Base-by-base conservation (phyloP, 2,888 invertebrate species). In the Crematogaster levior region DNA sequence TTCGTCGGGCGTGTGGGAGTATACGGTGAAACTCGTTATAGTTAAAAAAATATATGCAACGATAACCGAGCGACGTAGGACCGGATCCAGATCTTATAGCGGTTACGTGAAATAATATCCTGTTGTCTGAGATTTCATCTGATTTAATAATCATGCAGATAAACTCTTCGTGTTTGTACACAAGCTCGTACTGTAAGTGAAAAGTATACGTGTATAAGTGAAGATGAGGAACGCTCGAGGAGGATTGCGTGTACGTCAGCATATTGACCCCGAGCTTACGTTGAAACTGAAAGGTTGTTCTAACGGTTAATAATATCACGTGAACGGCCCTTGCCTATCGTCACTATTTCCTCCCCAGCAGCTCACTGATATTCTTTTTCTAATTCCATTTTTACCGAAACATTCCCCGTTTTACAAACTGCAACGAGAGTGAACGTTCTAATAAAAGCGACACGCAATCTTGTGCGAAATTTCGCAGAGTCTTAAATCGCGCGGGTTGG, bases 181-280 rank as follows among this genome's bases (percentile, higher is more conserved):
- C 34, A 18, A 15, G 12, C 7, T 60, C 46, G 60, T 60, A 53
- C n/a, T 24, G 56, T 18, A 15, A 48, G 21, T 34, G 34, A 46
- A 15, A 43, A 34, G 24, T 46, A 56, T 43, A 43, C 18, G 37
- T 10, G 56, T 24, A 24, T 56, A 34, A n/a, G 53, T 53, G 27
- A 77, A 34, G 56, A 56, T 18, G 56, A 56, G 24, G 56, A 68
- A 30, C 21, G 43, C 21, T 68, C 21, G 72, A 24, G 12, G 56
- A 58, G n/a, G 77, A 79, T 77, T 68, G 53, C 75, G 53, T 66
- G 66, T 66, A 53, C 60, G 60, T 46, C 73, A 24, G 60, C 30
- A 34, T 60, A 74, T 60, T 48, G 73, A 74, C 9, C 43, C 21
- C 27, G 37, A 68, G n/a, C 21, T 77, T 40, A 40, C 30, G 40